Base-by-base conservation (phyloP, 2,113 vertebrate genomes). In the Colaptes auratus region DNA sequence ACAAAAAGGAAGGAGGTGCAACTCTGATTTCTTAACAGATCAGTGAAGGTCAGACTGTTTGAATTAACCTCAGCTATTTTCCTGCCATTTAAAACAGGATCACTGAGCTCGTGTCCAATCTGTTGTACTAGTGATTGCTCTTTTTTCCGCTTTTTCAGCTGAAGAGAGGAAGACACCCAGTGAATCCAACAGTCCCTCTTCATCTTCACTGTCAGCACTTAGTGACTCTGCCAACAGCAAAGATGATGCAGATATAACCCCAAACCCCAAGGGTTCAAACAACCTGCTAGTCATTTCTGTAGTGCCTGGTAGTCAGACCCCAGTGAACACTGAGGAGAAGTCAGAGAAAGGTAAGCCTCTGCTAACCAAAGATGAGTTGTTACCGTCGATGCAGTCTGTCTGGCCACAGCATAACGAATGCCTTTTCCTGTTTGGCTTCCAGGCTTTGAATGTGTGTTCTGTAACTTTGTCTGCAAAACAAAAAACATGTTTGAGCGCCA, bases 381-480 rank as follows among this genome's bases (percentile, higher is more conserved):
- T 42, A 24, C 48, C 31, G 56, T 72, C 17, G 23, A 0, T 11
- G n/a, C 61, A 44, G 55, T 46, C 2, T 3, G 2, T 27, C 48
- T 55, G 65, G 31, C 42, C 44, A 17, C 35, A 50, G 7, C 5
- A 16, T 27, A 58, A 89, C 69, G 78, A 91, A 21, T 72, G 9
- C 2, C 1, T 78, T 17, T 80, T 66, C 55, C 55, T 56, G 28
- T 30, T 86, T 71, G 69, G 8, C 83, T 97, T 94, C 13, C 98
- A 99, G 99, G 99, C 96, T 99, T 99, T 91, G 99, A 99, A 98
- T 99, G 99, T 72, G 98, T 99, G 94, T 99, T 99, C 98, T 99
- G 99, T 98, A 99, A 99, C 97, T 99, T 99, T 89, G 98, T 99
- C 98, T 99, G 99, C 98, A 99, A 99, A 98, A 99, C 99, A 91